Evolutionary conservation across 1,140 invertebrate genomes (phyloP), one percentile per base, ranked within the genome.

Genomic region (Plutomurus gul): DNA sequence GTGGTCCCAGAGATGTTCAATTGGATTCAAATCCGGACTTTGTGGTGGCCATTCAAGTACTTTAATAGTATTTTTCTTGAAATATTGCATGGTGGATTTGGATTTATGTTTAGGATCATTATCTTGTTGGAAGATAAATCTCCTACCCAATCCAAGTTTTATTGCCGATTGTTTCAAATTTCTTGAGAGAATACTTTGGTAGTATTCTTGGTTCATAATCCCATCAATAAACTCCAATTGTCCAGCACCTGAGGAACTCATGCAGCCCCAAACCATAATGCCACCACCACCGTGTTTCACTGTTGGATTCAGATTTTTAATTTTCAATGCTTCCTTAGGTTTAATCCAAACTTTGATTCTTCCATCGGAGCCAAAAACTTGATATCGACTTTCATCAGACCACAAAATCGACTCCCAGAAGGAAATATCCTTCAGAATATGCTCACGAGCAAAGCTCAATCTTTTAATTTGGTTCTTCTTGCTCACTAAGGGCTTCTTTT

Each of bases 211-310:
- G 73, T 86, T 78, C 84, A 87, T 86, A n/a, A 47, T 86, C 13
- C 79, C 84, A 22, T 86, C 77, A 65, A 87, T 84, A 77, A 84
- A 83, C 10, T 80, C 56, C 16, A 88, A 71, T 51, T 83, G 82
- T 30, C 84, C 84, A 77, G 85, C 80, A 75, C 83, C 84, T 40
- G 51, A n/a, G 3, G 74, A 65, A 33, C 82, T 49, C 80, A 87
- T 87, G 78, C 78, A 86, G 0, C 84, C 85, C 84, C 85, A 88
- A 16, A 86, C 80, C 84, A 87, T 84, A 5, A 87, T 70, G n/a
- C 39, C 73, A 27, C 84, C 81, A 27, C 83, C 84, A 30, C 85
- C 84, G 74, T 85, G 85, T 79, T 87, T 86, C 1, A 87, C 79
- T 1, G 86, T 86, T 1, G 22, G 40, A 7, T 18, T 22, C 4